Percentiles rank a stretch among this genome's conserved stretches.
Evolutionary conservation across 92 coral and sea anemone species (phyloP).

Genomic region (Metridium senile): DNA sequence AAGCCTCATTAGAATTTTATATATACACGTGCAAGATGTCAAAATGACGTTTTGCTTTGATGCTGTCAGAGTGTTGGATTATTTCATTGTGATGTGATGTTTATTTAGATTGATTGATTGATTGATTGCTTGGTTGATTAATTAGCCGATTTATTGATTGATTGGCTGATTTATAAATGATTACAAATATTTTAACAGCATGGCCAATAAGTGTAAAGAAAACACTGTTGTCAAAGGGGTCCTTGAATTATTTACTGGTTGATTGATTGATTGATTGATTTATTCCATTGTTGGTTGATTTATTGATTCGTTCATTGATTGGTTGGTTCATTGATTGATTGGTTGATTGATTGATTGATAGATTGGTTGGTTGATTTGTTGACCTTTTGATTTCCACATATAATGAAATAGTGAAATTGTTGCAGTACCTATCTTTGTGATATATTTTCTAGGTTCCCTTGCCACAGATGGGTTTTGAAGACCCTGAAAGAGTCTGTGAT

Average conservation of each 20-base stretch:
- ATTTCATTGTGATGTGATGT: too few relatives aligned
- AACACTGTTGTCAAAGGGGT: too few relatives aligned
- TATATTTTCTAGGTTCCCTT: constrained; percentile 59
- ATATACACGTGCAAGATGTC: too few relatives aligned
- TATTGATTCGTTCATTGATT: background rate
- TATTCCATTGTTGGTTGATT: background rate
- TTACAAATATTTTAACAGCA: too few relatives aligned
- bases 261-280: background rate
- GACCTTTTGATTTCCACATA: too few relatives aligned
- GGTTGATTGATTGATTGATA: background rate
- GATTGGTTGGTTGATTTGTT: background rate
- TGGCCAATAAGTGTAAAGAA: too few relatives aligned
- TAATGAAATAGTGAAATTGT: background rate
- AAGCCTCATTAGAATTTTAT: too few relatives aligned
- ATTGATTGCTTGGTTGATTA: background rate
- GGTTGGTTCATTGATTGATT: background rate
- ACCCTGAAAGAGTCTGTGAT: constrained; percentile 93
- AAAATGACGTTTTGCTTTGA: too few relatives aligned
- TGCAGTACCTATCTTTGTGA: background rate
- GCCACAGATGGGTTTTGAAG: constrained; percentile 98
- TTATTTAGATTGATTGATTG: background rate
- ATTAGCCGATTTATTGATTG: background rate
- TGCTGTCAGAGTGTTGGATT: too few relatives aligned
- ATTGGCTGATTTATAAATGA: background rate
- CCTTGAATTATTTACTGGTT: too few relatives aligned